Conservation (phyloP, 2,113 vertebrate species). For the Cromileptes altivelis region DNA sequence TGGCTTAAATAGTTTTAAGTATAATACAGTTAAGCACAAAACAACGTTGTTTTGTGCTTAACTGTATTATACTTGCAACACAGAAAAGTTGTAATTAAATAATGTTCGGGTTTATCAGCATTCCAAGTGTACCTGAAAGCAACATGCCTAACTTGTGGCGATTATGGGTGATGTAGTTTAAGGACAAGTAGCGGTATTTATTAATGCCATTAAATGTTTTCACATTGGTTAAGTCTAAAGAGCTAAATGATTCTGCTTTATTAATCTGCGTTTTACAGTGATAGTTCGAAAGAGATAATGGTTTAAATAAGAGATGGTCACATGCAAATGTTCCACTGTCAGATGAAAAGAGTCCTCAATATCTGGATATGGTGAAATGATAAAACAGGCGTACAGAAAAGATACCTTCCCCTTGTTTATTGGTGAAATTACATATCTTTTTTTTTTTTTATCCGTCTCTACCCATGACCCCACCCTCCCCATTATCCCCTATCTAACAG, state of each 20-base stretch:
- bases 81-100: not conserved
- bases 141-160: not conserved
- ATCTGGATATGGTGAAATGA: constrained; percentile 32
- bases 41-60: no score
- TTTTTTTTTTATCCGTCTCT: constrained; percentile 47
- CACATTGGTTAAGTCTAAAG: not conserved
- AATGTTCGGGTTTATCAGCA: no score
- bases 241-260: not conserved
- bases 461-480: constrained; percentile 53
- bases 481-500: constrained; percentile 42
- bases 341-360: not conserved
- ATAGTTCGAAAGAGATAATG: not conserved
- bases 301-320: not conserved
- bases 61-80: no score
- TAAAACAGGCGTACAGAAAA: constrained; percentile 59
- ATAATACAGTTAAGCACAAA: no score
- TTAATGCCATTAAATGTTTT: not conserved
- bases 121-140: constrained; percentile 20
- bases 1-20: no score
- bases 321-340: not conserved
- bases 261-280: no score
- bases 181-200: not conserved
- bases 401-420: constrained; percentile 86
- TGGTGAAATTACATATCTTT: constrained; percentile 86
- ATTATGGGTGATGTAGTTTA: constrained; percentile 50